Percentiles rank a stretch among this genome's conserved stretches.
phyloP scores from a whole-genome alignment of 2,888 invertebrate genomes.

The Neoscelio sp. region DNA sequence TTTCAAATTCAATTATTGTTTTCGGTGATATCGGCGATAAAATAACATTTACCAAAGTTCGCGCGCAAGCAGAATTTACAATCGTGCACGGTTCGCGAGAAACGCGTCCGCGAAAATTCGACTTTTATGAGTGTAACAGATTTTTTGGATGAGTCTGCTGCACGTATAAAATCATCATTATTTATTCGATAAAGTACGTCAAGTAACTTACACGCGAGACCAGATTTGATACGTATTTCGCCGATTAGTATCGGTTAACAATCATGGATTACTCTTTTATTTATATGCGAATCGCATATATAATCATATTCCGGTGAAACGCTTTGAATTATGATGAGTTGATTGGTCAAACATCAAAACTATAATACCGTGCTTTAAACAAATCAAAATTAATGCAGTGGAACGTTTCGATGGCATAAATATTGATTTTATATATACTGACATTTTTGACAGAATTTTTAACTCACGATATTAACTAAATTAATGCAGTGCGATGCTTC shows the following conservation, averaged over 20 bases:
- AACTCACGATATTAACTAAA: too few relatives aligned
- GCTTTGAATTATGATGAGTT: background rate
- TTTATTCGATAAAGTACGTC: conserved; percentile 10
- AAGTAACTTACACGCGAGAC: background rate
- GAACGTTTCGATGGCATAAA: too few relatives aligned
- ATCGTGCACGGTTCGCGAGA: background rate
- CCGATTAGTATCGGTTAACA: background rate
- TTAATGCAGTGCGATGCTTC: too few relatives aligned
- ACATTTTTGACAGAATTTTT: too few relatives aligned
- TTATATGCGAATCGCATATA: background rate
- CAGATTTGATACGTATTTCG: background rate
- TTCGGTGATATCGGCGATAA: conserved; percentile 11
- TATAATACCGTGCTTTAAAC: too few relatives aligned
- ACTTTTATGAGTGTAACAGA: conserved; percentile 16
- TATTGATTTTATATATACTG: too few relatives aligned
- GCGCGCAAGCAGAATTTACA: conserved; percentile 11
- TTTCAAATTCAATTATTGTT: conserved; percentile 26
- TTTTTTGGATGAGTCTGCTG: conserved; percentile 10
- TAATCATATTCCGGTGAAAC: background rate
- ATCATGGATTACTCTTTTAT: background rate
- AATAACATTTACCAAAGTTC: conserved; percentile 13
- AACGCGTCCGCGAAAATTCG: conserved; percentile 2
- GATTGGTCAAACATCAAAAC: too few relatives aligned
- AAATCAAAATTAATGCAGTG: too few relatives aligned
- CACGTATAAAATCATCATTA: conserved; percentile 6